These are phyloP conservation scores for Bradysia coprophila DNA, from an alignment of 1,140 invertebrate species.

Conservation along the genomic window DNA sequence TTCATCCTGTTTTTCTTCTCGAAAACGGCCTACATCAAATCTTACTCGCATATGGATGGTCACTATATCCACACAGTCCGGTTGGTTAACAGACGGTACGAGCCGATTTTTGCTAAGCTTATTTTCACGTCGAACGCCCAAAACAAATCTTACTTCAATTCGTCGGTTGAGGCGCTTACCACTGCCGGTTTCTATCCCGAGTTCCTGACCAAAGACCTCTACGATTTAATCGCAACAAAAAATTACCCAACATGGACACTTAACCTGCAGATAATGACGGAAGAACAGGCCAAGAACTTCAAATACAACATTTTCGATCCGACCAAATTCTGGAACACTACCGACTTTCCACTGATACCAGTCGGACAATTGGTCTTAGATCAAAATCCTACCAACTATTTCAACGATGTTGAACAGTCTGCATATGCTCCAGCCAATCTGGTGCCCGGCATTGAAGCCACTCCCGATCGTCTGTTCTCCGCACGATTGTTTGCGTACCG, in stretches of 20 bases:
- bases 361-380: slow-evolving; percentile 71
- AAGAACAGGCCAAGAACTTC: too few relatives aligned
- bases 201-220: slow-evolving; percentile 63
- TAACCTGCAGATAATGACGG: slow-evolving; percentile 51
- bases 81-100: slow-evolving; percentile 51
- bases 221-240: slow-evolving; percentile 58
- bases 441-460: slow-evolving; percentile 68
- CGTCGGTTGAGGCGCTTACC: slow-evolving; percentile 38
- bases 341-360: slow-evolving; percentile 62
- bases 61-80: slow-evolving; percentile 85
- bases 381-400: slow-evolving; percentile 69
- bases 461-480: slow-evolving; percentile 78
- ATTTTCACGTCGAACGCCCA: slow-evolving; percentile 77
- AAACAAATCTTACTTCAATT: slow-evolving; percentile 71
- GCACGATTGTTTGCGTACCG: slow-evolving; percentile 73
- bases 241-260: slow-evolving; percentile 60
- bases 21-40: slow-evolving; percentile 76
- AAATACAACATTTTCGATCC: slow-evolving; percentile 68
- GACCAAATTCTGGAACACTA: slow-evolving; percentile 75
- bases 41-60: slow-evolving; percentile 75
- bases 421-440: slow-evolving; percentile 77
- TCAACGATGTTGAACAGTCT: slow-evolving; percentile 75
- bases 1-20: slow-evolving; percentile 67
- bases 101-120: slow-evolving; percentile 42
- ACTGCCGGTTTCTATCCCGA: slow-evolving; percentile 56